Percentiles rank a stretch among this genome's conserved stretches.
Conservation (phyloP, 2,113 vertebrate species). For the Spermophilus dauricus region DNA sequence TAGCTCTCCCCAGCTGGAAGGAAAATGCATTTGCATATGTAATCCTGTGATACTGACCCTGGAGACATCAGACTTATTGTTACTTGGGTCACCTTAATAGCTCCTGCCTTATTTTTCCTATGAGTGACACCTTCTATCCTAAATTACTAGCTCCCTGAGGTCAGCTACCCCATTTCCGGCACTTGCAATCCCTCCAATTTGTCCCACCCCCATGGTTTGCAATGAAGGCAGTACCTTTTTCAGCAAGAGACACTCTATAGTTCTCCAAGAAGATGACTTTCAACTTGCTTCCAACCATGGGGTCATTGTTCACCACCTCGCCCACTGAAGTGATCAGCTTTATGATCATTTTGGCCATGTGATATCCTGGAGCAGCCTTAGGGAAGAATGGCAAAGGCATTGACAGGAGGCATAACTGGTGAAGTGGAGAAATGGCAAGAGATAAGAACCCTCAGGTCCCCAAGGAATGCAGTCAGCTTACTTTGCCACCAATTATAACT, state of each 20-base stretch:
- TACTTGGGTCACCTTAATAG: not conserved
- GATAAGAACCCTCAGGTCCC: not conserved
- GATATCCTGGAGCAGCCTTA: constrained; percentile 97
- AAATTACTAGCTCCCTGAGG: not conserved
- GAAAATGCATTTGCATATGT: not conserved
- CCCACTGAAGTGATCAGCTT: constrained; percentile 95
- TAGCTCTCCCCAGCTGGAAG: not conserved
- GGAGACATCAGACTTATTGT: not conserved
- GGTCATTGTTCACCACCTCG: constrained; percentile 95
- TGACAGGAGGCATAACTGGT: not conserved
- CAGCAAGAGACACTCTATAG: constrained; percentile 97
- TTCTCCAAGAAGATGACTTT: constrained; percentile 98
- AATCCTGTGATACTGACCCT: not conserved
- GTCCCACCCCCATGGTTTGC: fast-evolving
- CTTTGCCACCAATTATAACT: constrained; percentile 98
- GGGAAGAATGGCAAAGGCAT: not conserved
- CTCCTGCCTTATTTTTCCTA: not conserved
- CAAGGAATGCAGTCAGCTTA: constrained; percentile 74
- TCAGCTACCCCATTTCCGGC: not conserved
- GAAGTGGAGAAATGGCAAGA: not conserved
- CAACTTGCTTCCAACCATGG: constrained; percentile 93
- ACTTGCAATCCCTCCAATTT: not conserved
- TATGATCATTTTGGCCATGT: constrained; percentile 99
- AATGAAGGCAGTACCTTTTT: constrained; percentile 91
- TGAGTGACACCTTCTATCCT: not conserved